phyloP scores from a whole-genome alignment of 2,888 invertebrate species.

The Leptodirus hochenwartii region DNA sequence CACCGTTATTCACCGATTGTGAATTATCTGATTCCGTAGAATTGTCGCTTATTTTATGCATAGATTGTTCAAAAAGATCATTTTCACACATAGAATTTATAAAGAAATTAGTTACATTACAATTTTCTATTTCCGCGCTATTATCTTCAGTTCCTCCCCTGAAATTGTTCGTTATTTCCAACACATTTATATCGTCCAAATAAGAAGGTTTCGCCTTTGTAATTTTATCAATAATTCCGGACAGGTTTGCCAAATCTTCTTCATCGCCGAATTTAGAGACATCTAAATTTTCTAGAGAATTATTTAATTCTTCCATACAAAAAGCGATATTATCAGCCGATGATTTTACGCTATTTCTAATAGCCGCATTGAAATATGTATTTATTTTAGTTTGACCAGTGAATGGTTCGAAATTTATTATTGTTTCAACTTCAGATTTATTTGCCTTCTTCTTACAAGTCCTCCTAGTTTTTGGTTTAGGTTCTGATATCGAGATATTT shows the following conservation, averaged over 20 bases:
- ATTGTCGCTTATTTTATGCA: slow-evolving; percentile 19
- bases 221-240: slow-evolving; percentile 34
- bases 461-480: slow-evolving; percentile 19
- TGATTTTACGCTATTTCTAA: not conserved
- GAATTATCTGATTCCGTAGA: slow-evolving; percentile 12
- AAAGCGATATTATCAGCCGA: slow-evolving; percentile 1
- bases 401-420: too few relatives aligned
- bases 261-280: slow-evolving; percentile 24
- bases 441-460: slow-evolving; percentile 14
- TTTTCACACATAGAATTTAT: slow-evolving; percentile 20
- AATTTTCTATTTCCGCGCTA: too few relatives aligned
- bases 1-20: slow-evolving; percentile 8
- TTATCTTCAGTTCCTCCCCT: too few relatives aligned
- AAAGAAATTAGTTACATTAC: slow-evolving; percentile 6
- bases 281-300: slow-evolving; percentile 14
- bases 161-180: slow-evolving; percentile 14
- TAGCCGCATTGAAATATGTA: slow-evolving; percentile 4
- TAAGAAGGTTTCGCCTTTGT: slow-evolving; percentile 19
- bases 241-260: slow-evolving; percentile 28
- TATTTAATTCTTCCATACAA: slow-evolving; percentile 1
- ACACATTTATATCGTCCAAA: too few relatives aligned
- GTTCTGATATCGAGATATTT: slow-evolving; percentile 18
- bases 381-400: too few relatives aligned
- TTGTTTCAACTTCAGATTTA: slow-evolving; percentile 12
- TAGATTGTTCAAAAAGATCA: slow-evolving; percentile 44